phyloP scores from a whole-genome alignment of 2,797 vertebrate genomes.

The Graptemys geographica region DNA sequence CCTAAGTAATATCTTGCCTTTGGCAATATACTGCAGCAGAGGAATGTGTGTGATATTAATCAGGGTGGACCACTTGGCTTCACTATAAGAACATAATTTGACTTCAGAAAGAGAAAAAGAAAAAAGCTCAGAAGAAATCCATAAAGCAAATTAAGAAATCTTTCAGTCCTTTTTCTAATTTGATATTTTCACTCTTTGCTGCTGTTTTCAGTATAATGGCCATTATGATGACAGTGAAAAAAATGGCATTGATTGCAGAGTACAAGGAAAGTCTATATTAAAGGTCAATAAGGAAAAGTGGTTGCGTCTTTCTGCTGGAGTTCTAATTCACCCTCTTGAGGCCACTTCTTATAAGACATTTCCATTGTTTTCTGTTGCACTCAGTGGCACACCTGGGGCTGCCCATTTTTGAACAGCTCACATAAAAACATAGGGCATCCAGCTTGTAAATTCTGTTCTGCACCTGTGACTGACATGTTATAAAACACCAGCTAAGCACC shows the following conservation, averaged over 20 bases:
- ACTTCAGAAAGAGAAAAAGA: constrained; percentile 25
- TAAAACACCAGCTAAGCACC: not conserved
- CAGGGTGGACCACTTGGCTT: constrained; percentile 62
- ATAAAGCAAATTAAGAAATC: constrained; percentile 73
- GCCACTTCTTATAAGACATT: constrained; percentile 37
- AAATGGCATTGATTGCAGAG: constrained; percentile 66
- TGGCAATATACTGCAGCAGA: constrained; percentile 66
- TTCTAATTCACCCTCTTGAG: constrained; percentile 63
- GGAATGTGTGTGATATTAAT: constrained; percentile 71
- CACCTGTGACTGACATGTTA: not conserved
- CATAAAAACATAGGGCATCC: constrained; percentile 3
- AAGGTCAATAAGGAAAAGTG: constrained; percentile 73
- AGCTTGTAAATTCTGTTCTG: constrained; percentile 6
- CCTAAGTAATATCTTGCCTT: constrained; percentile 77
- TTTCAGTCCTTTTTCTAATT: constrained; percentile 69
- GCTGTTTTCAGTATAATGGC: constrained; percentile 58
- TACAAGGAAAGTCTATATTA: constrained; percentile 54
- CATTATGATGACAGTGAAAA: constrained; percentile 58
- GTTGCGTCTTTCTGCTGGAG: constrained; percentile 60
- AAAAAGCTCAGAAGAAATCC: constrained; percentile 40
- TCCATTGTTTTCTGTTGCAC: constrained; percentile 46
- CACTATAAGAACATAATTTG: constrained; percentile 57
- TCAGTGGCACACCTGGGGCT: constrained; percentile 20
- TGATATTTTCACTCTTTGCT: constrained; percentile 66
- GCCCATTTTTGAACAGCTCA: constrained; percentile 11